phyloP scores from a whole-genome alignment of 1,140 invertebrate species.

The Neodiprion fabricii region DNA sequence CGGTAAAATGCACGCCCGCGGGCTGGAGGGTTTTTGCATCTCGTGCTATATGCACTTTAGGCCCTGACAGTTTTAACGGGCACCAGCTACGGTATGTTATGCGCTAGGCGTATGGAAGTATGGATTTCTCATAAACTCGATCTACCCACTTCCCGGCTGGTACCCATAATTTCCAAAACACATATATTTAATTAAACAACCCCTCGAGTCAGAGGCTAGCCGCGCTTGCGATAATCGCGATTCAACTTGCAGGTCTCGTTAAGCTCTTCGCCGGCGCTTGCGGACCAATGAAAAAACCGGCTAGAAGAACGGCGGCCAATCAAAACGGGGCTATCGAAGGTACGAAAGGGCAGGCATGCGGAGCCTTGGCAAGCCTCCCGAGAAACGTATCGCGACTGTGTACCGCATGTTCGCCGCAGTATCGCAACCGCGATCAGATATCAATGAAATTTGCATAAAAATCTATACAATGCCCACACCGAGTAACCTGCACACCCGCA shows the following conservation, averaged over 20 bases:
- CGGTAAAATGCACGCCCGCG: background rate
- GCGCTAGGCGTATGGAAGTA: background rate
- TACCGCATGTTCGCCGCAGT: conserved; percentile 53
- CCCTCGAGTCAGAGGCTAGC: conserved; percentile 2
- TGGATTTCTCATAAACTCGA: conserved; percentile 19
- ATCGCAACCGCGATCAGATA: conserved; percentile 56
- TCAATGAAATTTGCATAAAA: conserved; percentile 62
- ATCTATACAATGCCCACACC: conserved; percentile 45
- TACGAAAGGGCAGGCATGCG: background rate
- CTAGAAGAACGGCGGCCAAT: background rate
- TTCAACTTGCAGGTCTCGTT: conserved; percentile 14
- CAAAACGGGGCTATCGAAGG: background rate
- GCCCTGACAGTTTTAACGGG: conserved; percentile 1
- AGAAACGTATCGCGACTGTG: conserved; percentile 43
- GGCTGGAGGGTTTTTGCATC: background rate
- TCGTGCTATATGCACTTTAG: background rate
- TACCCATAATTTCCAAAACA: conserved; percentile 20
- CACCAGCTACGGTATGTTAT: background rate
- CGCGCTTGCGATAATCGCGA: conserved; percentile 17
- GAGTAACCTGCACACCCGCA: background rate
- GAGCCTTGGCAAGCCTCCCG: conserved; percentile 43
- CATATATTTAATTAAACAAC: conserved; percentile 21
- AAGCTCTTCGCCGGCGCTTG: background rate
- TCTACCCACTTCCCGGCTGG: conserved; percentile 9
- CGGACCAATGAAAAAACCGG: conserved; percentile 3